These are phyloP conservation scores for fruit fly (Drosophila melanogaster) DNA, from an alignment of 1,140 invertebrate species.

Conservation along the genomic window DNA sequence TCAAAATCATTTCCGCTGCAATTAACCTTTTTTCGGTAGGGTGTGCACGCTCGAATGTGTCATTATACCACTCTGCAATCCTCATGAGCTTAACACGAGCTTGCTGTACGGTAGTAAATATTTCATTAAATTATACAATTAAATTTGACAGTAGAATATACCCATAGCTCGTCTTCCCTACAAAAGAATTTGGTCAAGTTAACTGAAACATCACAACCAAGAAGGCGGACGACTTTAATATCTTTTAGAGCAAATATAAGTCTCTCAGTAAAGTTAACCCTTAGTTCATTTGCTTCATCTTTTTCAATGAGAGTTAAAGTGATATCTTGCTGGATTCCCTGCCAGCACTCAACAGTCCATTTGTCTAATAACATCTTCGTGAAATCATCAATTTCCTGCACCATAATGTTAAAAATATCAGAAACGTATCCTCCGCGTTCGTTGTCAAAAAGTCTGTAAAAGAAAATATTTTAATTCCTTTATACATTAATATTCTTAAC, in stretches of 20 bases:
- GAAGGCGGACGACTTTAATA: constrained; percentile 55
- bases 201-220: constrained; percentile 52
- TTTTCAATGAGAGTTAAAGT: constrained; percentile 38
- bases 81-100: constrained; percentile 71
- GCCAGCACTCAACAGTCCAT: constrained; percentile 51
- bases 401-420: constrained; percentile 45
- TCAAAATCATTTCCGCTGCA: constrained; percentile 85
- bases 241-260: constrained; percentile 66
- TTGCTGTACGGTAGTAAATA: constrained; percentile 39
- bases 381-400: constrained; percentile 56
- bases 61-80: constrained; percentile 87
- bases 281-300: constrained; percentile 47
- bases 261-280: constrained; percentile 84
- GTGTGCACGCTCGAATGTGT: constrained; percentile 86
- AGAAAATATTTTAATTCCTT: background rate
- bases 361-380: constrained; percentile 43
- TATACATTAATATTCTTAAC: background rate
- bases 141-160: constrained; percentile 3
- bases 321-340: constrained; percentile 51
- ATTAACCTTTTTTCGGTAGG: constrained; percentile 87
- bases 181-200: constrained; percentile 82
- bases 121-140: background rate
- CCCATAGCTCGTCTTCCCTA: constrained; percentile 85
- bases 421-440: constrained; percentile 55
- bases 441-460: constrained; percentile 58